Base-by-base conservation (phyloP, 2,113 vertebrate species). In the Lota lota region DNA sequence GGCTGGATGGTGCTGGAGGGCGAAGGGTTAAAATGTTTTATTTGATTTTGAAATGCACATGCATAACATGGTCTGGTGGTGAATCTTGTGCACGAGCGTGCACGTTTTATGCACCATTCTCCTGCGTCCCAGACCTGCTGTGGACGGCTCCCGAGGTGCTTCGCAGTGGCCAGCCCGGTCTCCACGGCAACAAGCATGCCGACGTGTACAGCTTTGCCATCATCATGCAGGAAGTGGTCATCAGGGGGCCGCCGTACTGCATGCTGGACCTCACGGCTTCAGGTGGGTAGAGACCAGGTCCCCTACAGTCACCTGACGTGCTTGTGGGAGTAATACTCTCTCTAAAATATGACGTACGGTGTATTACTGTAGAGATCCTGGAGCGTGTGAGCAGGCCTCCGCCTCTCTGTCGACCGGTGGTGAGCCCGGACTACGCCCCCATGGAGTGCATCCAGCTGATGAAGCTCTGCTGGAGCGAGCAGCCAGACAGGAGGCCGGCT, bases 61-160 rank as follows among this genome's bases (percentile, higher is more conserved):
- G 28, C 4, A 28, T 28, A 28, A 5, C n/a, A n/a, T n/a, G n/a
- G n/a, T n/a, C n/a, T n/a, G 24, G 24, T 24, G 28, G 28, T 28
- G 28, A 5, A 28, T 28, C 28, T 28, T 5, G 3, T 28, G 28
- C 40, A 14, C 12, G 40, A 47, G 40, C 10, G 40, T 10, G 40
- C 40, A 47, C 40, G 40, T 47, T 47, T 47, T 14, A 47, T 47
- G 40, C 40, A 47, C 10, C 14, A 56, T 4, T 56, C 53, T 18
- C 18, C n/a, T 57, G 4, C 11, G 22, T 18, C 36, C 2, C 59
- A 92, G 92, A 91, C 65, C 24, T 93, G 51, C 72, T 93, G 47
- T 94, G 93, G 93, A 94, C 92, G 1, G 88, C 92, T 51, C 93
- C 93, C 21, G 93, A 94, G 83, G 81, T 92, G 61, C 72, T 94